phyloP scores from a whole-genome alignment of 2,797 vertebrate species.

The Sylvia borin region DNA sequence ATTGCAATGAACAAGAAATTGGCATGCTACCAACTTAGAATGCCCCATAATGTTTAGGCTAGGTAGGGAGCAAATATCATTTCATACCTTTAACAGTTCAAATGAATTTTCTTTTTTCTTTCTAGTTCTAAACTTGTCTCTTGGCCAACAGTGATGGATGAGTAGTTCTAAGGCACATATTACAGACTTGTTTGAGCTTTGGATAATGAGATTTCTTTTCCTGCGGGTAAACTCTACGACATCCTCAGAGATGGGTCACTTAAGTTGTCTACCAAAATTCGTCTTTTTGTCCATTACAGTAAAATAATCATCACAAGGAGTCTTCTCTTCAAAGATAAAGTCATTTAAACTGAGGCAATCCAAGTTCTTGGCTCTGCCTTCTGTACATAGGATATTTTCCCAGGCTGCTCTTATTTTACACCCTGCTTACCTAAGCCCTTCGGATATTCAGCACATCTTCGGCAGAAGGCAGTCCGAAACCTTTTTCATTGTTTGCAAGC shows the following conservation, averaged over 20 bases:
- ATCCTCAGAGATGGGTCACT: neutral
- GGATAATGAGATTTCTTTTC: slow-evolving; percentile 9
- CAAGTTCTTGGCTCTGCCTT: neutral
- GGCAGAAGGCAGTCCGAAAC: neutral
- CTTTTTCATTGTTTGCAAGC: neutral
- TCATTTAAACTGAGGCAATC: neutral
- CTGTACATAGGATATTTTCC: neutral
- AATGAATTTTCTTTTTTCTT: neutral
- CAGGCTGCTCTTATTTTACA: neutral
- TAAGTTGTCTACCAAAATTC: neutral
- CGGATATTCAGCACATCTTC: neutral
- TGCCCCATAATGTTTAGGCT: neutral
- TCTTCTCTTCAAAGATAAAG: neutral
- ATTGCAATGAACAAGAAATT: slow-evolving; percentile 29
- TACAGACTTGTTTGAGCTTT: neutral
- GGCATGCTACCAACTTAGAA: neutral
- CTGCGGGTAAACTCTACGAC: neutral
- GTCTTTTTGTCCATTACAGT: neutral
- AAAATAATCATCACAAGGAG: neutral
- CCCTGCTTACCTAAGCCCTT: neutral
- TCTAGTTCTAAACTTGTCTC: neutral
- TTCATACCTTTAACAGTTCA: neutral
- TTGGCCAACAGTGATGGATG: neutral
- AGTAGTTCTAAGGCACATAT: neutral
- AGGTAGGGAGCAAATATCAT: neutral